Evolutionary conservation across 2,888 invertebrate genomes (phyloP).

Genomic region (Cantharis nigra): DNA sequence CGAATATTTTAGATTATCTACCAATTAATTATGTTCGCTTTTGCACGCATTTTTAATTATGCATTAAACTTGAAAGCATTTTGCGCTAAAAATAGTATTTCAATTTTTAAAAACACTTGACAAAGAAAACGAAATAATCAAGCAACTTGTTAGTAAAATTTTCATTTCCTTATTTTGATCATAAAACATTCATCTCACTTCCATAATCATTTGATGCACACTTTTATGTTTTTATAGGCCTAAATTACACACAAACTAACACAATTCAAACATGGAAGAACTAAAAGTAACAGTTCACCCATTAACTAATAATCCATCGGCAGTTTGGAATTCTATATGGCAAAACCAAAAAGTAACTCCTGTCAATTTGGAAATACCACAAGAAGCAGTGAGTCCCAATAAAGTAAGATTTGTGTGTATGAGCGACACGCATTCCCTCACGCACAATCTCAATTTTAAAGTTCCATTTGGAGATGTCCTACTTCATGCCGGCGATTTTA

Average conservation of each 20-base stretch:
- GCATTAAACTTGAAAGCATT: background rate
- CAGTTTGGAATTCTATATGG: conserved; percentile 73
- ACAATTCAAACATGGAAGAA: conserved; percentile 7
- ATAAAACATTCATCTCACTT: background rate
- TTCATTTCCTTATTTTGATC: background rate
- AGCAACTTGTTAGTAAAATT: background rate
- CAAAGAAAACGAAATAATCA: background rate
- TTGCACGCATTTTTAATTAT: background rate
- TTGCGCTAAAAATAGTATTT: background rate
- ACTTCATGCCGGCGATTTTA: conserved; percentile 85
- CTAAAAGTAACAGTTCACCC: conserved; percentile 58
- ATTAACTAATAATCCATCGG: conserved; percentile 69
- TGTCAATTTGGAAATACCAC: conserved; percentile 65
- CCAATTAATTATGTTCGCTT: background rate
- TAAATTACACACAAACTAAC: conserved; percentile 9
- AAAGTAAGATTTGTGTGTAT: conserved; percentile 81
- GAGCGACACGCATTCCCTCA: conserved; percentile 81
- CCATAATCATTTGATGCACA: background rate
- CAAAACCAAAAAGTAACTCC: conserved; percentile 69
- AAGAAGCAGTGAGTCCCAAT: conserved; percentile 60
- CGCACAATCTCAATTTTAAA: conserved; percentile 68
- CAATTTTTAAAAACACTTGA: background rate
- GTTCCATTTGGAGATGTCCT: conserved; percentile 83
- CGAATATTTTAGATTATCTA: background rate
- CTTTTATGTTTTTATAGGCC: background rate